phyloP scores from a whole-genome alignment of 2,888 invertebrate genomes.

The Protophormia terraenovae region DNA sequence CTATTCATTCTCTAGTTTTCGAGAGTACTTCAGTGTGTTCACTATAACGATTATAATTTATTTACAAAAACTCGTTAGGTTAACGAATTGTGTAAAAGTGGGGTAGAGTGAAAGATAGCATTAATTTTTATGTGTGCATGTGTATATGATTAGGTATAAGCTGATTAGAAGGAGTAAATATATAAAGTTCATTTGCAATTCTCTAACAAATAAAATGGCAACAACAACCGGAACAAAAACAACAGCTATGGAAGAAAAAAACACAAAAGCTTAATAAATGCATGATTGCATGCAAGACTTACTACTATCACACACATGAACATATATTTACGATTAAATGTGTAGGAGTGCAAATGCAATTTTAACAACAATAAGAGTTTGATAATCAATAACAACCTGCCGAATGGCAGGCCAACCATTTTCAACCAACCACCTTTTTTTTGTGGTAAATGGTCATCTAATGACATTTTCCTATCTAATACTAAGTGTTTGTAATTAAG shows the following conservation, averaged over 20 bases:
- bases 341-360: not conserved
- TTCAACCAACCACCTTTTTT: conserved; percentile 1
- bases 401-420: too few species aligned
- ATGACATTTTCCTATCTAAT: conserved; percentile 52
- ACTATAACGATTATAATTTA: conserved; percentile 45
- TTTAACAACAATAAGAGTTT: conserved; percentile 8
- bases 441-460: conserved; percentile 38
- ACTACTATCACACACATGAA: not conserved
- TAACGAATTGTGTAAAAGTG: not conserved
- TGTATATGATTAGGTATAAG: conserved; percentile 50
- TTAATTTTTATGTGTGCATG: conserved; percentile 10
- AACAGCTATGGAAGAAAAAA: not conserved
- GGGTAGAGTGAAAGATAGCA: too few species aligned
- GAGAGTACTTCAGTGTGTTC: not conserved
- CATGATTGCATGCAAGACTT: conserved; percentile 14
- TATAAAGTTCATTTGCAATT: conserved; percentile 56
- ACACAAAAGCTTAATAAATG: conserved; percentile 7
- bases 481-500: conserved; percentile 59
- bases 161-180: conserved; percentile 62
- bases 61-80: conserved; percentile 21
- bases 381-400: conserved; percentile 41
- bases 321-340: not conserved
- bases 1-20: not conserved
- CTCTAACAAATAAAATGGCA: conserved; percentile 30
- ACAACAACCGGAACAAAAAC: conserved; percentile 15